phyloP scores from a whole-genome alignment of 1,140 invertebrate species.

The Pomacea maculata region DNA sequence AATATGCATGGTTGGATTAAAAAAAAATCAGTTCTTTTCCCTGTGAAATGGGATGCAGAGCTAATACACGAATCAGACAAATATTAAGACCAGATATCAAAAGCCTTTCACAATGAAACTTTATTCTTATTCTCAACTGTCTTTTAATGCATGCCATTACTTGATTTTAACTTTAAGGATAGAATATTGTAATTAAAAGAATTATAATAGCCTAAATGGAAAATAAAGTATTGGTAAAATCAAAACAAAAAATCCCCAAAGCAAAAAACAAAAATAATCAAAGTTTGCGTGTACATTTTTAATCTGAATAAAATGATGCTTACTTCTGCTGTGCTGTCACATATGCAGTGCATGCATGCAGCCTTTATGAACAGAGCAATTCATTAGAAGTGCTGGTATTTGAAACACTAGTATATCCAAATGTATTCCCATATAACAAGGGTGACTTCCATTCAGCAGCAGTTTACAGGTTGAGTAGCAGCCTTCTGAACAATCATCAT shows the following conservation, averaged over 20 bases:
- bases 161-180: too few species aligned
- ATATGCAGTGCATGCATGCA: neutral
- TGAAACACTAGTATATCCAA: constrained; percentile 86
- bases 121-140: too few species aligned
- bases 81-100: too few species aligned
- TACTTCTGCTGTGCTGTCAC: neutral
- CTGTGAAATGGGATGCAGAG: too few species aligned
- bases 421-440: constrained; percentile 90
- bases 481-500: constrained; percentile 71
- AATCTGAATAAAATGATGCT: neutral
- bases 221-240: neutral
- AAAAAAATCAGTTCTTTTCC: too few species aligned
- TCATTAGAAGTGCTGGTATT: constrained; percentile 81
- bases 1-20: too few species aligned
- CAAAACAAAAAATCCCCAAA: neutral
- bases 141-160: too few species aligned
- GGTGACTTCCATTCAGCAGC: constrained; percentile 81
- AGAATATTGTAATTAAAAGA: too few species aligned
- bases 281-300: neutral
- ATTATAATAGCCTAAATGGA: neutral
- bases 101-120: too few species aligned
- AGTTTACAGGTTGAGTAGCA: constrained; percentile 89
- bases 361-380: constrained; percentile 72
- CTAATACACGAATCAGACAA: too few species aligned
- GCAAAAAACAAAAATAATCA: too few species aligned